These are phyloP conservation scores for Myotis brandtii DNA, from an alignment of 2,113 vertebrate species.

Conservation along the genomic window DNA sequence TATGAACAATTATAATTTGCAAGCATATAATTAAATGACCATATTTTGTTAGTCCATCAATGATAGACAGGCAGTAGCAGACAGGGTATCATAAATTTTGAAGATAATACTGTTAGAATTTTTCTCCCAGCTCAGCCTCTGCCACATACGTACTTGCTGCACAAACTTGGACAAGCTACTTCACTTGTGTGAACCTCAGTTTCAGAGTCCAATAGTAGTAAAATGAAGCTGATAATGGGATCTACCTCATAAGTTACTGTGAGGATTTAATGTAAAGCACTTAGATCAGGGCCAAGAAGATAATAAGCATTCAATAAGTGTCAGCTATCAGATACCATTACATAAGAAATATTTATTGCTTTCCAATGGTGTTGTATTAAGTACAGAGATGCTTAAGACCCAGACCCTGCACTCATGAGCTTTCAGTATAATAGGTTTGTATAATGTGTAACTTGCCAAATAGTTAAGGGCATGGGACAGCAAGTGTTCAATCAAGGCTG, in stretches of 20 bases:
- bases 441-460: background rate
- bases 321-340: background rate
- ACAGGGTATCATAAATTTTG: background rate
- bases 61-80: background rate
- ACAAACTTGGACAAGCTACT: background rate
- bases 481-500: background rate
- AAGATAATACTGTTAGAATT: background rate
- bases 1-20: slow-evolving; percentile 53
- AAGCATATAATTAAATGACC: slow-evolving; percentile 30
- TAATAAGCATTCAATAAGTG: background rate
- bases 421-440: background rate
- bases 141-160: background rate
- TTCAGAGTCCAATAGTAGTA: slow-evolving; percentile 7
- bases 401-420: background rate
- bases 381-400: background rate
- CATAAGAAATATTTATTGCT: background rate
- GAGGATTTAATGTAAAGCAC: background rate
- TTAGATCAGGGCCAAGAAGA: background rate
- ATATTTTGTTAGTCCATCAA: background rate
- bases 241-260: background rate
- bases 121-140: background rate
- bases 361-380: background rate
- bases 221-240: slow-evolving; percentile 5
- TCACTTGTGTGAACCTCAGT: background rate
- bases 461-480: background rate